Percentiles rank a stretch among this genome's conserved stretches.
These are phyloP conservation scores for Phaonia tiefii DNA, from an alignment of 2,888 invertebrate genomes.

Conservation along the genomic window DNA sequence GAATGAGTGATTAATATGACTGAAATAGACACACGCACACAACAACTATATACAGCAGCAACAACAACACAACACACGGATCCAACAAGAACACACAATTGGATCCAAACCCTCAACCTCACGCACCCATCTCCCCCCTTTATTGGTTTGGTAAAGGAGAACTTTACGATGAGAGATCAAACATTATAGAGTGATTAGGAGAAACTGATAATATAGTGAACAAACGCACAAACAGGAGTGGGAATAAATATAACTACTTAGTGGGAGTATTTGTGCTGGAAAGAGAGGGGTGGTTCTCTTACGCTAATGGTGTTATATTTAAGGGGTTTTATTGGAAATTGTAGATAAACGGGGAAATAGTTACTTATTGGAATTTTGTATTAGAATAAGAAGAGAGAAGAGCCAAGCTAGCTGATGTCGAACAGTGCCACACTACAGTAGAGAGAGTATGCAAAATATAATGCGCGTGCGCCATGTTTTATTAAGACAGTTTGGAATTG, in stretches of 20 bases:
- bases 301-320: not conserved
- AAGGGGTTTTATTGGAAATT: constrained; percentile 9
- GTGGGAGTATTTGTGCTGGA: not conserved
- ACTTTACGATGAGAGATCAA: not conserved
- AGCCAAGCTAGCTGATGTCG: constrained; percentile 8
- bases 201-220: too few relatives aligned
- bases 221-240: constrained; percentile 6
- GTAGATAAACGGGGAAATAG: constrained; percentile 58
- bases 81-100: too few relatives aligned
- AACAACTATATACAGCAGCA: constrained; percentile 3
- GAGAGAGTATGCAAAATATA: not conserved
- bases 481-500: not conserved
- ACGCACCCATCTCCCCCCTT: too few relatives aligned
- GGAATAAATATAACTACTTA: not conserved
- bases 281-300: not conserved
- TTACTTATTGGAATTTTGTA: constrained; percentile 47
- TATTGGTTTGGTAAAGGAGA: not conserved
- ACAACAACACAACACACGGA: constrained; percentile 18
- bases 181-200: too few relatives aligned
- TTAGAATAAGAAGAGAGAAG: constrained; percentile 33
- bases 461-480: constrained; percentile 75
- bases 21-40: constrained; percentile 27
- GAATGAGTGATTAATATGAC: constrained; percentile 68
- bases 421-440: too few relatives aligned
- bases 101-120: too few relatives aligned